Base-by-base conservation (phyloP, 2,113 vertebrate genomes). In the Aix galericulata region DNA sequence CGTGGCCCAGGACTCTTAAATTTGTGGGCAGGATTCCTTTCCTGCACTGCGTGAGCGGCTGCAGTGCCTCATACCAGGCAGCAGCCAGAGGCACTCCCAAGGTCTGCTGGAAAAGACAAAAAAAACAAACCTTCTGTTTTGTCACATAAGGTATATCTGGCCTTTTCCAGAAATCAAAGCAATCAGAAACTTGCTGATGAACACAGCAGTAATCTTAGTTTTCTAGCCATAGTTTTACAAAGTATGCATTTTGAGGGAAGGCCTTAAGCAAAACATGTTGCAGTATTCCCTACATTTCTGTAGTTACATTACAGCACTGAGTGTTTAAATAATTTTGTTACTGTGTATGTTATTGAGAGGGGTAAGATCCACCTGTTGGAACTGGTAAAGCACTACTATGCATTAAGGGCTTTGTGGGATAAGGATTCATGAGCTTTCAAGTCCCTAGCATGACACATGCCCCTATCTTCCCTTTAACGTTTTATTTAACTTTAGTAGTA, bases 21-120 rank as follows among this genome's bases (percentile, higher is more conserved):
- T 36, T 13, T 3, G 3, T 23, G 34, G 17, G 23, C 42, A 3
- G 1, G 36, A 0, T 29, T 40, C 4, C 6, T 3, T 42, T 3
- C 22, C 26, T 9, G 8, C 26, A 29, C 46, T 17, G 13, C 4
- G 0, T 12, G 14, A 38, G 34, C 10, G 22, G 18, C 11, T 46
- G 6, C 27, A 22, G 67, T 34, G 8, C 42, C 17, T 31, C 18
- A 5, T 48, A 46, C 44, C 44, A 21, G 46, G 10, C 46, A 48
- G 46, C 20, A 9, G 4, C 48, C 27, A 17, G 44, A 55, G 38
- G 17, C 34, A 13, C 14, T 53, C 32, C 23, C 14, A 0, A 9
- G 52, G 29, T 26, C 44, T 58, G 11, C 44, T 1, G 4, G 27
- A 2, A n/a, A 71, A 46, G 27, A 48, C 23, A 17, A n/a, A n/a